Conservation (phyloP, 2,888 invertebrate species). For the Chironomus riparius region DNA sequence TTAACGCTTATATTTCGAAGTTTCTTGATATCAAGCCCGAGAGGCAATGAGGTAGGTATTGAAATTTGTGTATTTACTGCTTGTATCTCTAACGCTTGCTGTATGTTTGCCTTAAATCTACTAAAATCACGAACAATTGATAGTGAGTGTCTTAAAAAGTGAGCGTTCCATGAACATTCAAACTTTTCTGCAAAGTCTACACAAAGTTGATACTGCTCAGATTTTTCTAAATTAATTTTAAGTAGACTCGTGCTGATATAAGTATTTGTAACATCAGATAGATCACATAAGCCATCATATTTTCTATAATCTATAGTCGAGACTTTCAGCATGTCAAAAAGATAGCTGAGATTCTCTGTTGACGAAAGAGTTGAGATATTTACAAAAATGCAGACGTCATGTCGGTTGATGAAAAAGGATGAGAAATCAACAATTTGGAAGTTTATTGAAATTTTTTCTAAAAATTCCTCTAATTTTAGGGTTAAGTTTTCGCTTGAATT, state of each 20-base stretch:
- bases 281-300: neutral
- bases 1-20: conserved; percentile 16
- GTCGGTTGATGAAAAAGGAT: conserved; percentile 16
- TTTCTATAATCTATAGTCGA: conserved; percentile 7
- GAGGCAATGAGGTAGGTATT: conserved; percentile 11
- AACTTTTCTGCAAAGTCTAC: conserved; percentile 12
- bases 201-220: conserved; percentile 2
- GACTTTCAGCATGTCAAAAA: neutral
- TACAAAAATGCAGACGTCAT: conserved; percentile 6
- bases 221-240: neutral
- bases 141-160: neutral
- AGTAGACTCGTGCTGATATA: conserved; percentile 13
- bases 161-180: conserved; percentile 24
- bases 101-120: neutral
- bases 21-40: conserved; percentile 15
- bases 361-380: neutral
- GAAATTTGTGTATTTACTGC: neutral
- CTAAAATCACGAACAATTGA: conserved; percentile 13
- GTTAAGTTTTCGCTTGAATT: neutral
- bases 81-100: neutral
- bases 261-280: neutral
- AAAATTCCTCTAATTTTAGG: neutral
- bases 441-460: neutral
- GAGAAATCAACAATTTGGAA: neutral
- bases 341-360: conserved; percentile 11